A percentile compares a stretch with the other conserved stretches of the same genome.
Evolutionary conservation across 2,113 vertebrate genomes (phyloP).

Genomic region (Octodon degus): DNA sequence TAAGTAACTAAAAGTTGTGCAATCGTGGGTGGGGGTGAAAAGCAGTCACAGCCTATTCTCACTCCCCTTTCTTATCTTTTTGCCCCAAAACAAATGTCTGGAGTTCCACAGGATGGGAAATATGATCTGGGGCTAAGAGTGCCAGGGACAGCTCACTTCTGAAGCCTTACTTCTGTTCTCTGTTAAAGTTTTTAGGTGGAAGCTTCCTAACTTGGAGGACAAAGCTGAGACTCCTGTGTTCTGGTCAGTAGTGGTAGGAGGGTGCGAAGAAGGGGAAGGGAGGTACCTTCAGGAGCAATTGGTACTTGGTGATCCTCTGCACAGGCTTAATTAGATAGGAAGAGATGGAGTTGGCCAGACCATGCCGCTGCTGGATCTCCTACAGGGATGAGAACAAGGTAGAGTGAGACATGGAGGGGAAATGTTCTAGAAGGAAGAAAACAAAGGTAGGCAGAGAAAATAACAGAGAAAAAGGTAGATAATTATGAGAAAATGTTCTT

Average conservation of each 20-base stretch:
- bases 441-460: not conserved
- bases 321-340: constrained; percentile 99
- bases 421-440: not conserved
- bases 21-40: not conserved
- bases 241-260: not conserved
- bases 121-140: not conserved
- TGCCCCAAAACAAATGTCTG: not conserved
- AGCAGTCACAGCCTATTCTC: not conserved
- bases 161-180: not conserved
- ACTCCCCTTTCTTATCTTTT: not conserved
- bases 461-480: not conserved
- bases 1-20: not conserved
- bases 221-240: not conserved
- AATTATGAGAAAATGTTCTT: not conserved
- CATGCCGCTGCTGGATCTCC: constrained; percentile 98
- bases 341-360: constrained; percentile 97
- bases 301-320: constrained; percentile 99
- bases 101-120: not conserved
- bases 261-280: not conserved
- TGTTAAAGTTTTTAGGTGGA: not conserved
- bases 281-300: constrained; percentile 96
- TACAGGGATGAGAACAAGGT: constrained; percentile 78
- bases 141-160: not conserved
- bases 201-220: not conserved
- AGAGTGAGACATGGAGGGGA: not conserved